These are phyloP conservation scores for Octodon degus DNA, from an alignment of 2,113 vertebrate species.

Conservation along the genomic window DNA sequence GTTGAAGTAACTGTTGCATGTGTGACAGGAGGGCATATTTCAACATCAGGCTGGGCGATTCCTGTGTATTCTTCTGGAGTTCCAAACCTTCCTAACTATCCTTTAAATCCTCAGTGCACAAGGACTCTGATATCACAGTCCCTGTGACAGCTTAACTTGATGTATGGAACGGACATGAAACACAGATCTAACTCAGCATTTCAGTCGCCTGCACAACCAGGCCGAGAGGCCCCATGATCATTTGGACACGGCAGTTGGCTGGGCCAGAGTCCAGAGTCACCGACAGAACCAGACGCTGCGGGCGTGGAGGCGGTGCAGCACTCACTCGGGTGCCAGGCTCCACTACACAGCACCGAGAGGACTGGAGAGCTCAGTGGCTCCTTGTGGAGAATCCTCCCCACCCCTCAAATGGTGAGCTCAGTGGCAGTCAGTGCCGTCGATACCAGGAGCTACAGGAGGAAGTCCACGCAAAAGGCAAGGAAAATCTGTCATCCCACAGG, in stretches of 20 bases:
- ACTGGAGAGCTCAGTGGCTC: neutral
- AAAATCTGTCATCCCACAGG: neutral
- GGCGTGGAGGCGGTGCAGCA: neutral
- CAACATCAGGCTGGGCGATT: neutral
- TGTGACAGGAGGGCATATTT: neutral
- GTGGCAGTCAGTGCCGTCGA: neutral
- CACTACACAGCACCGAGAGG: neutral
- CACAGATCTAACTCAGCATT: neutral
- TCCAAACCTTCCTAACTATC: neutral
- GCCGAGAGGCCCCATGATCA: neutral
- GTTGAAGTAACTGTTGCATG: neutral
- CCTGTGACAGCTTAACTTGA: neutral
- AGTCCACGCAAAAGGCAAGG: neutral
- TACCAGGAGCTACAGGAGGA: neutral
- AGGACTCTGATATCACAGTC: neutral
- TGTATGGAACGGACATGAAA: neutral
- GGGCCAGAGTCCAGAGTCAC: no score
- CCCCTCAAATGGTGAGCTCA: neutral
- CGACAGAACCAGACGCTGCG: neutral
- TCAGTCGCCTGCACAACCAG: neutral
- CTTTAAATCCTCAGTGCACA: neutral
- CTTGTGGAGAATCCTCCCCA: neutral
- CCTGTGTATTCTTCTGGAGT: neutral
- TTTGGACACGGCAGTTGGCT: rapidly evolving
- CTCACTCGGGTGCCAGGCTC: neutral